These are phyloP conservation scores for Coilia nasus DNA, from an alignment of 2,797 vertebrate species.

Conservation along the genomic window DNA sequence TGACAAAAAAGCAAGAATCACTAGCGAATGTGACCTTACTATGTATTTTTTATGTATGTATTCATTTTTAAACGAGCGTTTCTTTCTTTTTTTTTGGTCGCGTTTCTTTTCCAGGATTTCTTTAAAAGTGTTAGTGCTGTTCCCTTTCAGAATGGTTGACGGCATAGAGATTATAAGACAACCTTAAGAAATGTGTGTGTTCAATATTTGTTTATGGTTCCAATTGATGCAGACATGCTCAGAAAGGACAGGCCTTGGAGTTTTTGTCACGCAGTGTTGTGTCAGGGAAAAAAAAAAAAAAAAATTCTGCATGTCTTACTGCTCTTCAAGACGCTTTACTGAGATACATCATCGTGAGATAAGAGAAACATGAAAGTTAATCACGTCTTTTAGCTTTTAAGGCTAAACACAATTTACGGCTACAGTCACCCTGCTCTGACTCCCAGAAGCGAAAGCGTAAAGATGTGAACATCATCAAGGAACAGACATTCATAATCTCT, in stretches of 20 bases:
- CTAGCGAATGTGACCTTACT: conserved; percentile 28
- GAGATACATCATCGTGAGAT: background rate
- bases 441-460: background rate
- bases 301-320: background rate
- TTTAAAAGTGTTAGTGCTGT: conserved; percentile 47
- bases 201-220: background rate
- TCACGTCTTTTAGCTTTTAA: background rate
- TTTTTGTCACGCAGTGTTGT: background rate
- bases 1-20: conserved; percentile 51
- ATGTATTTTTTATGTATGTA: background rate
- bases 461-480: background rate
- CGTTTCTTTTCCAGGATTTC: conserved; percentile 39
- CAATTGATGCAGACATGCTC: conserved; percentile 59
- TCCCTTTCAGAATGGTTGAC: conserved; percentile 48
- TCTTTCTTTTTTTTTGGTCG: conserved; percentile 47
- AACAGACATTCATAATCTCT: background rate
- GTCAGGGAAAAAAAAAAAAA: background rate
- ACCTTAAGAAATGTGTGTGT: conserved; percentile 41
- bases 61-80: conserved; percentile 38
- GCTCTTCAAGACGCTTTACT: background rate
- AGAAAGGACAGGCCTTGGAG: conserved; percentile 58
- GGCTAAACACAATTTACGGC: background rate
- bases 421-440: background rate
- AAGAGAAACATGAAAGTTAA: background rate
- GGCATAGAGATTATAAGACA: conserved; percentile 52